phyloP scores from a whole-genome alignment of 2,113 vertebrate genomes.

The Tachysurus fulvidraco region DNA sequence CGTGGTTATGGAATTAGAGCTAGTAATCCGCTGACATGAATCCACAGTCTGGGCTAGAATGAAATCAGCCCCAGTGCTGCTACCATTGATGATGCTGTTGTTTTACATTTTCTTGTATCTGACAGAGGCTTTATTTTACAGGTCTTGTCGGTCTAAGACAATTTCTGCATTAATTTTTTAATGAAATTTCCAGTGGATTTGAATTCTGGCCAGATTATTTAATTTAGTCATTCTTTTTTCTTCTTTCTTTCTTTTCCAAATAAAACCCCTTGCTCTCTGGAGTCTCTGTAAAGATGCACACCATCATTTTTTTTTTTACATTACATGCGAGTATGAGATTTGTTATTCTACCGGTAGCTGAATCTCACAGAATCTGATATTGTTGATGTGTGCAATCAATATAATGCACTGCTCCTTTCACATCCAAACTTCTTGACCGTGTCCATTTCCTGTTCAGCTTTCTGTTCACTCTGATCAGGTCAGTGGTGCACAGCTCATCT shows the following conservation, averaged over 20 bases:
- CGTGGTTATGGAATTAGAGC: background rate
- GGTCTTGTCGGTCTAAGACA: background rate
- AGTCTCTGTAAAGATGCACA: background rate
- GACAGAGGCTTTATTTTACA: background rate
- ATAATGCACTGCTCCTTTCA: background rate
- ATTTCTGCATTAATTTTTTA: background rate
- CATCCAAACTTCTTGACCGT: constrained; percentile 13
- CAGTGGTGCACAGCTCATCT: constrained; percentile 5
- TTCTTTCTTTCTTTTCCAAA: background rate
- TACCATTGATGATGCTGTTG: background rate
- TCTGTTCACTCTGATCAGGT: background rate
- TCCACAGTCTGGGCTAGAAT: background rate
- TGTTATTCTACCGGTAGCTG: background rate
- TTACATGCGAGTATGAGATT: background rate
- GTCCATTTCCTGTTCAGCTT: background rate
- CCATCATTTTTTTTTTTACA: background rate
- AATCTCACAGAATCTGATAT: background rate
- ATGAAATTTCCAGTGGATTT: background rate
- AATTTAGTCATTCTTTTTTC: background rate
- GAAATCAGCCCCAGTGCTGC: background rate
- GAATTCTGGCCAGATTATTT: background rate
- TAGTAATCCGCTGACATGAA: background rate
- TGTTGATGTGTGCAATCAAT: background rate
- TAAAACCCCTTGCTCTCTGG: background rate
- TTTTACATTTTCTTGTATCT: background rate